phyloP scores from a whole-genome alignment of 2,797 vertebrate genomes.

The Phylloscopus collybita region DNA sequence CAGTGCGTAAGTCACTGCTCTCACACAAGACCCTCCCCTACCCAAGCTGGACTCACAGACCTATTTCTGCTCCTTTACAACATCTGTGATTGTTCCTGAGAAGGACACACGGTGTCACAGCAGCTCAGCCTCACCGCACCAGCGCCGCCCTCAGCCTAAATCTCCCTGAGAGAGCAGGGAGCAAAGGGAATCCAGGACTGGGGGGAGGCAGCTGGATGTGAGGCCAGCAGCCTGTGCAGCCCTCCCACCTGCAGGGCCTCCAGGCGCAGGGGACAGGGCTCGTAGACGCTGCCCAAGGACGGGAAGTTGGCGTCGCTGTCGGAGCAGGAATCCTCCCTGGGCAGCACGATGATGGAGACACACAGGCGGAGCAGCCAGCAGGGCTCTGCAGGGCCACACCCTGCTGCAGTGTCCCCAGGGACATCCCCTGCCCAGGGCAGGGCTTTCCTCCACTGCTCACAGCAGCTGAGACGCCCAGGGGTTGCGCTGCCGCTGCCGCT shows the following conservation, averaged over 20 bases:
- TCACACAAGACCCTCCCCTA: neutral
- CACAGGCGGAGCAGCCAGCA: slow-evolving; percentile 92
- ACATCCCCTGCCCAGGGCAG: slow-evolving; percentile 37
- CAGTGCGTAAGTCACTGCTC: neutral
- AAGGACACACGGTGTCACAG: neutral
- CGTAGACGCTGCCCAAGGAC: slow-evolving; percentile 59
- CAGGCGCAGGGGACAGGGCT: slow-evolving; percentile 90
- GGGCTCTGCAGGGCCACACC: neutral
- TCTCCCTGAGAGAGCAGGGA: neutral
- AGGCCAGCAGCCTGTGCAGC: neutral
- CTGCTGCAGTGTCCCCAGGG: neutral
- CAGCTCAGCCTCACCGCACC: neutral
- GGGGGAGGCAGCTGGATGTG: neutral
- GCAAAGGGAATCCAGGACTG: fast-evolving
- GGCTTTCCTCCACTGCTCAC: slow-evolving; percentile 63
- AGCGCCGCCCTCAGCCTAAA: neutral
- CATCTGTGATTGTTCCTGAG: neutral
- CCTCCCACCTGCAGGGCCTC: slow-evolving; percentile 90
- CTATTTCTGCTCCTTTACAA: neutral
- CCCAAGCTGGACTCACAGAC: neutral
- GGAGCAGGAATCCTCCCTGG: slow-evolving; percentile 84
- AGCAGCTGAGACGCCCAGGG: slow-evolving; percentile 54
- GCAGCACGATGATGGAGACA: slow-evolving; percentile 82
- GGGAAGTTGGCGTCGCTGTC: slow-evolving; percentile 78
- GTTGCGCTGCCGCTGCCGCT: slow-evolving; percentile 60